Evolutionary conservation across 2,113 vertebrate genomes (phyloP), one percentile per base, ranked within the genome.

Genomic region (Eudorcas thomsonii): DNA sequence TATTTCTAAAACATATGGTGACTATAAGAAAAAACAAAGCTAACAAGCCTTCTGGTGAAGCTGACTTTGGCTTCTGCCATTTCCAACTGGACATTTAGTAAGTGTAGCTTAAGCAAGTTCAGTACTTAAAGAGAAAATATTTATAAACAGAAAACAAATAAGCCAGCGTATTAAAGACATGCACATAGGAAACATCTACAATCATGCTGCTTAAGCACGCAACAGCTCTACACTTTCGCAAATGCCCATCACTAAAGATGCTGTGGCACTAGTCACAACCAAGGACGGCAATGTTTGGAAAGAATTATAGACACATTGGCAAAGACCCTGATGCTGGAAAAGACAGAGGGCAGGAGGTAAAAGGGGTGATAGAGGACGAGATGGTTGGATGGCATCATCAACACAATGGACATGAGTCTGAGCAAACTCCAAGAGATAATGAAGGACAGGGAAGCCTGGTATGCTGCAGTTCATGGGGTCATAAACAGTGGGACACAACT

Each of bases 111-210:
- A 88, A 94, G 48, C 57, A 94, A 81, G 36, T 74, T 93, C 26
- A 82, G 36, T 89, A 91, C 71, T 96, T 74, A 91, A 54, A 95
- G 19, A 43, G 54, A 88, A 96, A 87, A 77, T 60, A 88, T 60
- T 83, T 45, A 45, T 74, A 88, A 96, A 64, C 17, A 87, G 39
- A 88, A 92, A 84, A 90, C 17, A 94, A 85, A 64, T 71, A 92
- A 92, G 54, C 50, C 81, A 94, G 43, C 3, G 28, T 71, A 57
- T 39, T 36, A 91, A 91, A 80, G 52, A 71, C 28, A 81, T 2
- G 1, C 33, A 90, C 36, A 50, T 17, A 64, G 19, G 39, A 90
- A 87, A 59, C 52, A 86, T 59, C 67, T 82, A 52, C 80, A 45
- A 45, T 82, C 50, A 88, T 13, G 57, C 3, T 93, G 23, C 48